phyloP scores from a whole-genome alignment of 2,888 invertebrate genomes.

The Crossocerus cetratus region DNA sequence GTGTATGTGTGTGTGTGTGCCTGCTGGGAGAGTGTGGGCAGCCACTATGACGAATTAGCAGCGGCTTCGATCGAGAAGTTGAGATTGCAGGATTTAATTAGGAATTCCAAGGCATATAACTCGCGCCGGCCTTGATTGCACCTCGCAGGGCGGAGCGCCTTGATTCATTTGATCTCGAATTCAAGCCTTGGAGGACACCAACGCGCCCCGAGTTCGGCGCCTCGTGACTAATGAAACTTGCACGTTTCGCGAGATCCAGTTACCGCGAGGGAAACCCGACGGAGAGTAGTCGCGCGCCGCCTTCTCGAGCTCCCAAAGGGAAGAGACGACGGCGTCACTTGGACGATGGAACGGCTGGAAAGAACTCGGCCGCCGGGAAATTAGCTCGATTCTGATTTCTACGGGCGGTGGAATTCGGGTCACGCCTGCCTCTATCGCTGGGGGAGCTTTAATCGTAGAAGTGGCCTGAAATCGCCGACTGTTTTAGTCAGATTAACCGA shows the following conservation, averaged over 20 bases:
- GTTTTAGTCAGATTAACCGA: not conserved
- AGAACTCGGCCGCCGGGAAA: not conserved
- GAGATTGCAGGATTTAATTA: conserved; percentile 28
- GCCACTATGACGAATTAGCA: conserved; percentile 6
- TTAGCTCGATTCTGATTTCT: not conserved
- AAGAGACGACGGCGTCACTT: not conserved
- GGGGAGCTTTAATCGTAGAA: too few species aligned
- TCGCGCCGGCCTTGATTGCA: conserved; percentile 5
- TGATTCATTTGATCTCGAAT: conserved; percentile 36
- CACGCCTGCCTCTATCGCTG: not conserved
- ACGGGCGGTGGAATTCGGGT: not conserved
- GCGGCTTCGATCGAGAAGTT: conserved; percentile 7
- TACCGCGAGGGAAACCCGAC: not conserved
- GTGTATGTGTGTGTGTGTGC: too few species aligned
- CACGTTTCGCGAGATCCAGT: not conserved
- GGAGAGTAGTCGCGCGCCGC: too few species aligned
- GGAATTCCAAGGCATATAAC: conserved; percentile 21
- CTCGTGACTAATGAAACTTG: conserved; percentile 1
- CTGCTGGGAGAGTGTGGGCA: not conserved
- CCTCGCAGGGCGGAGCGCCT: conserved; percentile 13
- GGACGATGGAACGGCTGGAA: not conserved
- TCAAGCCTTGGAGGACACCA: conserved; percentile 1
- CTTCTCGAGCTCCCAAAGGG: not conserved
- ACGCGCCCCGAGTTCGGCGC: not conserved
- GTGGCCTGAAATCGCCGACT: too few species aligned